These are phyloP conservation scores for Deroplatys truncata DNA, from an alignment of 2,888 invertebrate genomes.

Conservation along the genomic window DNA sequence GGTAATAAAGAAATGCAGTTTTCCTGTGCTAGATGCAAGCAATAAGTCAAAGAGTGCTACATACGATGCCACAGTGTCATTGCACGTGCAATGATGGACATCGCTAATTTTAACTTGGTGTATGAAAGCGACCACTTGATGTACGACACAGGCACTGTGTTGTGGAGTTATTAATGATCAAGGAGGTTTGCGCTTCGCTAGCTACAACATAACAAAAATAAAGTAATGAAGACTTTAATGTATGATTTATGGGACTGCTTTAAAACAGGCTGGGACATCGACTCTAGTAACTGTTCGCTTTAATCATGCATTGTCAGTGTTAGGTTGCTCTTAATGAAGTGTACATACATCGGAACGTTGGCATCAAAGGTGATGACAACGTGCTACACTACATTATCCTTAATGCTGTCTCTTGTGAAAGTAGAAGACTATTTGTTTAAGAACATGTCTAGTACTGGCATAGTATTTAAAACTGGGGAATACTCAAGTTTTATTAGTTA, in stretches of 20 bases:
- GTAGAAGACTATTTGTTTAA: neutral
- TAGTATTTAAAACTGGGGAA: too few species aligned
- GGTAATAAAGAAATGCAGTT: too few species aligned
- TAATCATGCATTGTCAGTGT: neutral
- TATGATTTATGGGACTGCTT: neutral
- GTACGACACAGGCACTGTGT: neutral
- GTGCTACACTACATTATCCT: neutral
- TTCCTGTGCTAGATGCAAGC: too few species aligned
- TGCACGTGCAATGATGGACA: neutral
- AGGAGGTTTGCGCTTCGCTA: neutral
- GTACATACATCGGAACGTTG: neutral
- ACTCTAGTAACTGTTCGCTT: neutral
- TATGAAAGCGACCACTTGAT: neutral
- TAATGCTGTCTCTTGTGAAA: neutral
- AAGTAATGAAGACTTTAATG: neutral
- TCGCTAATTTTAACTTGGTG: neutral
- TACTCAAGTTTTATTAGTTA: too few species aligned
- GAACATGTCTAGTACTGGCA: too few species aligned
- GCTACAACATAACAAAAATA: neutral
- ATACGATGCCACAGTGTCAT: too few species aligned
- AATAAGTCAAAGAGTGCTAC: too few species aligned
- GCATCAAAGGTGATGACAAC: neutral
- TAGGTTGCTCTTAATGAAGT: neutral
- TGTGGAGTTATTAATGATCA: neutral
- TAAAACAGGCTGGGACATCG: neutral